Evolutionary conservation across 2,888 invertebrate species (phyloP), one percentile per base, ranked within the genome.

Genomic region (Oeneis ivallda): DNA sequence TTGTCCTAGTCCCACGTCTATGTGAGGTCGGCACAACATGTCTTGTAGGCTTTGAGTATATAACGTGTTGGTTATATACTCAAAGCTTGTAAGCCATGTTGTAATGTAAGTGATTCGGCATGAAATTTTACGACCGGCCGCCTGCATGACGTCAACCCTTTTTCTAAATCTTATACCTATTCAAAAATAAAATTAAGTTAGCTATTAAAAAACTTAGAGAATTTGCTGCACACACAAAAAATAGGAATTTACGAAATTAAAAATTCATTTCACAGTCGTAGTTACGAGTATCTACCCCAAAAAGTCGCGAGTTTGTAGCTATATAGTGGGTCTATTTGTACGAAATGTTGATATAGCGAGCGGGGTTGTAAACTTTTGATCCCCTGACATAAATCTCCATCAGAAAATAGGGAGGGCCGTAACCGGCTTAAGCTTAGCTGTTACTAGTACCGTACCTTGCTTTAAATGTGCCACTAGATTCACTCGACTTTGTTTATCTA

Each of bases 361-460:
- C 80, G 84, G 86, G 82, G 85, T 82, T 82, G 79, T 80, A 87
- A 91, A 91, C 88, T 91, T 92, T 91, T 91, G 91, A 91, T 91
- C 90, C 92, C 87, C 83, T 83, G 85, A 89, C 89, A 91, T 92
- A 91, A 92, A 92, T 91, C 91, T 90, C 89, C 90, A 92, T 92
- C 91, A 89, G 87, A 90, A 92, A 89, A 90, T 87, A 85, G 88
- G 90, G 89, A 84, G 91, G 91, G 90, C 81, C 78, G 89, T 90
- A 91, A 92, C 90, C 90, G 86, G 92, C 91, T 92, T 92, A 91
- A 85, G 91, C 89, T 92, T 91, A 92, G 89, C 87, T 82, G 84
- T 87, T 86, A 89, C 90, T 90, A 88, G 88, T 83, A 87, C 81
- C 82, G 83, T 81, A 85, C 85, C 81, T 86, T 83, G 85, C 83